These are phyloP conservation scores for Meloe dianella DNA, from an alignment of 2,888 invertebrate species.

Conservation along the genomic window DNA sequence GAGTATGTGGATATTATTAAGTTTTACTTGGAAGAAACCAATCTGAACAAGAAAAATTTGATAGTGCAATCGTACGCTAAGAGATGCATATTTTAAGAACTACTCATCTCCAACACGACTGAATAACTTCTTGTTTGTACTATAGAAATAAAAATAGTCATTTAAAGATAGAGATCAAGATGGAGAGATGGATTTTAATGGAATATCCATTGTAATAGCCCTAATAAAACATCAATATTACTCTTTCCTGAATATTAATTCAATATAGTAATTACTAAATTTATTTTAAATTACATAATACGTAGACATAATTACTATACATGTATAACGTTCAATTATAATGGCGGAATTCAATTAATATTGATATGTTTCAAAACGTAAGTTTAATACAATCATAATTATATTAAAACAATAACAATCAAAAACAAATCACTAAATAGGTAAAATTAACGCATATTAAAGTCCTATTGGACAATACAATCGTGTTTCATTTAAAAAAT, in stretches of 20 bases:
- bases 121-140: no score
- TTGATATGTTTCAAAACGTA: not conserved
- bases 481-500: not conserved
- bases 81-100: no score
- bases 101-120: no score
- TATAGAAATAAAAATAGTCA: no score
- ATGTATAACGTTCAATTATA: not conserved
- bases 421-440: not conserved
- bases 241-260: not conserved
- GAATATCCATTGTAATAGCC: no score
- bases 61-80: no score
- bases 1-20: no score
- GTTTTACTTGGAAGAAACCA: no score
- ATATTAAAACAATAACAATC: conserved; percentile 1
- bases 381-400: not conserved
- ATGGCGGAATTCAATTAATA: conserved; percentile 4
- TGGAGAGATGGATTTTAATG: no score
- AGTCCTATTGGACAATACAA: not conserved
- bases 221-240: no score
- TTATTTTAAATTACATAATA: not conserved
- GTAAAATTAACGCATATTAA: conserved; percentile 1
- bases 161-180: no score
- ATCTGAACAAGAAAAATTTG: no score
- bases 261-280: not conserved
- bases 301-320: not conserved